These are phyloP conservation scores for Gobio occitaniae DNA, from an alignment of 2,797 vertebrate species.

Conservation along the genomic window DNA sequence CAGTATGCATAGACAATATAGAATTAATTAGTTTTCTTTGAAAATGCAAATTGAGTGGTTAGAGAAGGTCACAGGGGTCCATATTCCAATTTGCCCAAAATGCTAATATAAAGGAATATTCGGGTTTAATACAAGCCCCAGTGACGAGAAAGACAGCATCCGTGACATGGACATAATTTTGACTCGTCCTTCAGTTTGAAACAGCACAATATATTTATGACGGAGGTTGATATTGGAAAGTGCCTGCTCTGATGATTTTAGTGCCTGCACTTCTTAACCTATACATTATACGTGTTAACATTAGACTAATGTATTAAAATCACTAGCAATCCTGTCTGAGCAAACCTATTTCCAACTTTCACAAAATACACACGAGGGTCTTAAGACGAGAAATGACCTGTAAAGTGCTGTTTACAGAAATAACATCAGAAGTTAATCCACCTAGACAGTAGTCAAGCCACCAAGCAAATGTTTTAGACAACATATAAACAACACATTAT, in stretches of 20 bases:
- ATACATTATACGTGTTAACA: not conserved
- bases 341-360: not conserved
- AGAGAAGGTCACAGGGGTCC: constrained; percentile 15
- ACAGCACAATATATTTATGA: not conserved
- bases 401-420: constrained; percentile 2
- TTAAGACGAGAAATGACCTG: no score
- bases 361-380: not conserved
- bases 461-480: not conserved
- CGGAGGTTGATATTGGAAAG: not conserved
- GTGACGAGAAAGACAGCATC: not conserved
- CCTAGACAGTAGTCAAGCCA: not conserved
- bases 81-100: not conserved
- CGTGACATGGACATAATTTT: not conserved
- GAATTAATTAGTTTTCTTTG: constrained; percentile 40
- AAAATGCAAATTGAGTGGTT: constrained; percentile 55
- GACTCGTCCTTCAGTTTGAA: not conserved
- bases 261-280: not conserved
- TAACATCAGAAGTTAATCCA: not conserved
- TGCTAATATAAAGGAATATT: not conserved
- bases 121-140: no score
- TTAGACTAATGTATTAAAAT: no score
- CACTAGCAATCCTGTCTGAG: not conserved
- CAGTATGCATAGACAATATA: not conserved
- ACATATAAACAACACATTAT: not conserved
- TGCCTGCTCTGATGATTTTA: not conserved